Percentiles rank a stretch among this genome's conserved stretches.
These are phyloP conservation scores for Ypsolopha scabrella DNA, from an alignment of 2,888 invertebrate species.

Conservation along the genomic window DNA sequence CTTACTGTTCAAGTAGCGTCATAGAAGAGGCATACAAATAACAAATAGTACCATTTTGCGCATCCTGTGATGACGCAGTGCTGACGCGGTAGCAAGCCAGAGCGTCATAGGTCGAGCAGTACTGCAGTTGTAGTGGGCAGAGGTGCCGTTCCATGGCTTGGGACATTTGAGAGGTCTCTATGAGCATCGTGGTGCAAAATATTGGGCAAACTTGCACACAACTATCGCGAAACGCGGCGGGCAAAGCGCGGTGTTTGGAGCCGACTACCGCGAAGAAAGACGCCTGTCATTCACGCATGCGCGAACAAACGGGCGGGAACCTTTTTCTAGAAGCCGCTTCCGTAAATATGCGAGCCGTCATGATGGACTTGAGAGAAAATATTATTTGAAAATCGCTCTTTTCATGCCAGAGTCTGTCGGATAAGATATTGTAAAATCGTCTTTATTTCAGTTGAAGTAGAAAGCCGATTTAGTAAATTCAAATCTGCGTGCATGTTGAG, in stretches of 20 bases:
- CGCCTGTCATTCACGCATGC: slow-evolving; percentile 35
- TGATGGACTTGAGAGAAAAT: not conserved
- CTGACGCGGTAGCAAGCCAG: slow-evolving; percentile 30
- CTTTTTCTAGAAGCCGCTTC: slow-evolving; percentile 50
- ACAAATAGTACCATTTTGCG: slow-evolving; percentile 3
- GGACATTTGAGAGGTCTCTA: not conserved
- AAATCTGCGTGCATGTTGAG: no score
- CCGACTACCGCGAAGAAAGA: no score
- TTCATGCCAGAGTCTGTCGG: no score
- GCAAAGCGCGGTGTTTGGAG: not conserved
- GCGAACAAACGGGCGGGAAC: slow-evolving; percentile 52
- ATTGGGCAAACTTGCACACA: not conserved
- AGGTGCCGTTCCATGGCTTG: not conserved
- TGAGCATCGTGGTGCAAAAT: not conserved
- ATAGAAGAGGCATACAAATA: not conserved
- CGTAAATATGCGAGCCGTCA: slow-evolving; percentile 20
- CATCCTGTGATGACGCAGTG: slow-evolving; percentile 35
- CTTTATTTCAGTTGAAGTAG: no score
- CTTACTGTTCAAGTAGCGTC: not conserved
- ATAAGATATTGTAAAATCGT: no score
- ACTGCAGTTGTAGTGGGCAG: not conserved
- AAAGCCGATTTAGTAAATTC: no score
- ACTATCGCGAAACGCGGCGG: not conserved
- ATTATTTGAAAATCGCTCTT: no score
- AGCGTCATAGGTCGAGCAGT: slow-evolving; percentile 32